A percentile compares a stretch with the other conserved stretches of the same genome.
Evolutionary conservation across 2,888 invertebrate species (phyloP).

Genomic region (Oxytorus armatus): DNA sequence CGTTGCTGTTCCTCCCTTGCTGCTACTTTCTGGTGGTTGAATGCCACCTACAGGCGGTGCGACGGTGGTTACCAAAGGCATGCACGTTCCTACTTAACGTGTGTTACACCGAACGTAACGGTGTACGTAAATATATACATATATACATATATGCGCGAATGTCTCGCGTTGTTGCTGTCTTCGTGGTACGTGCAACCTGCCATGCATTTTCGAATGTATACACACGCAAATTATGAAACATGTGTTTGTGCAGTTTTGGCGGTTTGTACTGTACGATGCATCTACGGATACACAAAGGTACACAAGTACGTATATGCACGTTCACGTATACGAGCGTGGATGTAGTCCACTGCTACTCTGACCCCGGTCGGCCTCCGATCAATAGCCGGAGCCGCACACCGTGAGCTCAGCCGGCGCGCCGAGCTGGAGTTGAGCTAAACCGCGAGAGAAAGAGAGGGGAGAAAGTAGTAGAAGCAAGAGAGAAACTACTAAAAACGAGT

Average conservation of each 20-base stretch:
- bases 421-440: constrained; percentile 74
- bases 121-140: not conserved
- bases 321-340: constrained; percentile 69
- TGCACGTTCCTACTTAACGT: constrained; percentile 68
- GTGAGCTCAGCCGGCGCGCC: constrained; percentile 77
- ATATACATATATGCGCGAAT: not conserved
- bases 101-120: constrained; percentile 38
- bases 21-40: constrained; percentile 64
- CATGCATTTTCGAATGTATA: not conserved
- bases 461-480: constrained; percentile 40
- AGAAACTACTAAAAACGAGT: too few species aligned
- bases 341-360: constrained; percentile 83
- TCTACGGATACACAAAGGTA: constrained; percentile 42
- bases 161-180: not conserved
- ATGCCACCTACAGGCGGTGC: constrained; percentile 30
- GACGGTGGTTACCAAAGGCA: constrained; percentile 61
- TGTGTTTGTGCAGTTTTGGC: constrained; percentile 30
- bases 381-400: constrained; percentile 81
- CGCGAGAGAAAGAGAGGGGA: constrained; percentile 54
- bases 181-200: too few species aligned
- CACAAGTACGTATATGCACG: constrained; percentile 37
- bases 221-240: not conserved
- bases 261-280: constrained; percentile 48
- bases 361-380: constrained; percentile 84
- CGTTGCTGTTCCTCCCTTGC: constrained; percentile 64